A percentile compares a stretch with the other conserved stretches of the same genome.
Evolutionary conservation across 1,140 invertebrate genomes (phyloP).

Genomic region (Centruroides sculpturatus): DNA sequence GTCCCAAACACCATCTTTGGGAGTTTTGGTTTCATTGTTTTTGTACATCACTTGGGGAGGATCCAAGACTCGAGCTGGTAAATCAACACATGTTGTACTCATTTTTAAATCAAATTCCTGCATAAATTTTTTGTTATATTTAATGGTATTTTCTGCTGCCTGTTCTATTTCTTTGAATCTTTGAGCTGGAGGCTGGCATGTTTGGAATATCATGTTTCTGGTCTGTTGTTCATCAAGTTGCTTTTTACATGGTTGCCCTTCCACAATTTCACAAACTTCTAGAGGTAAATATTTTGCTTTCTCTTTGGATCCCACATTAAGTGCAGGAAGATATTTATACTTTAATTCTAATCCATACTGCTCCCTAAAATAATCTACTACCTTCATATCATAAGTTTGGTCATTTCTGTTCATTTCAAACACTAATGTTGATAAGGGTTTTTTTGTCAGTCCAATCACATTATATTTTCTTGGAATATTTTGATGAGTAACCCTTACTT

Average conservation of each 20-base stretch:
- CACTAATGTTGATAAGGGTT: background rate
- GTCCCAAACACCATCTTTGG: conserved; percentile 40
- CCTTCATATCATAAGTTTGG: background rate
- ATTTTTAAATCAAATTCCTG: conserved; percentile 18
- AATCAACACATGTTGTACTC: conserved; percentile 1
- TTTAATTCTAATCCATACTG: conserved; percentile 5
- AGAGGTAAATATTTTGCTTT: conserved; percentile 21
- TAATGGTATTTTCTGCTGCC: conserved; percentile 15
- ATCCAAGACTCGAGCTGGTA: conserved; percentile 14
- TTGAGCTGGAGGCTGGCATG: conserved; percentile 19
- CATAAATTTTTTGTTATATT: too few relatives aligned
- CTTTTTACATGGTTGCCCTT: conserved; percentile 16
- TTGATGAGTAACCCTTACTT: conserved; percentile 13
- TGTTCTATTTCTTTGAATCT: conserved; percentile 13
- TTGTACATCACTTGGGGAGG: conserved; percentile 2
- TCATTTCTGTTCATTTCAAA: background rate
- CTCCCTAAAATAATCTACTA: conserved; percentile 3
- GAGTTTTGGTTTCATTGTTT: conserved; percentile 1
- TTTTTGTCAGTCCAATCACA: background rate
- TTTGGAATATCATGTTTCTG: conserved; percentile 15
- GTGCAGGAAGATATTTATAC: conserved; percentile 22
- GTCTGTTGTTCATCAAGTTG: conserved; percentile 6
- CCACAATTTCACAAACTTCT: conserved; percentile 24
- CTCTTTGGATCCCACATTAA: conserved; percentile 19
- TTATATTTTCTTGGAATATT: conserved; percentile 1